Base-by-base conservation (phyloP, 2,888 invertebrate genomes). In the Syrista parreyssii region DNA sequence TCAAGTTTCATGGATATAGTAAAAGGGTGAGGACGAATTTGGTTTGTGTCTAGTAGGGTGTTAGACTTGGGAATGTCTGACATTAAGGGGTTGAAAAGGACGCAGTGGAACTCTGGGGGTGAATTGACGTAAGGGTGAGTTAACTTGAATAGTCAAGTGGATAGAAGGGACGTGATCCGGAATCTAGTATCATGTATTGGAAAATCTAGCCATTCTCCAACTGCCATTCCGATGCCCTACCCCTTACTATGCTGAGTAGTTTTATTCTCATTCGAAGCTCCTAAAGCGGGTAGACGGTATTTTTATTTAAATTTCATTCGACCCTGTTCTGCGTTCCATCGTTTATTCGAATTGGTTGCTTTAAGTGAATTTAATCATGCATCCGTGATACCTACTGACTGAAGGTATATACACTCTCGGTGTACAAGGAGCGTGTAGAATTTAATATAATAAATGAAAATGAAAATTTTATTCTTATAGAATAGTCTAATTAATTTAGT, bases 271-370 rank as follows among this genome's bases (percentile, higher is more conserved):
- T 80, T 83, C 79, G 77, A 78, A 69, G 74, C 81, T 80, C 82
- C 78, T 80, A 79, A 75, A 78, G 68, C 80, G 76, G 80, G 80
- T 79, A 82, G 83, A 86, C 85, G 85, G 87, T 84, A 88, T 88
- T 88, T 88, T 87, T 88, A 87, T 87, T 87, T 84, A 87, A 88
- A 88, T 87, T 82, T 83, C 81, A 76, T 79, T 85, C 84, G 81
- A 85, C 85, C 83, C 86, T 81, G 23, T 23, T 55, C 23, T 23
- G 23, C 55, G 55, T 23, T 55, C 2, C 55, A 23, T 55, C 55
- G 55, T 23, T 55, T 9, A 55, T 23, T 23, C 23, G 55, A 55
- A 55, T 9, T 23, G 55, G 23, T 55, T 55, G 55, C 55, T 55
- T 55, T 55, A 9, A 55, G 55, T 55, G 55, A 55, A 55, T 55